Evolutionary conservation across 2,797 vertebrate genomes (phyloP), one percentile per base, ranked within the genome.

Genomic region (Amniataba percoides): DNA sequence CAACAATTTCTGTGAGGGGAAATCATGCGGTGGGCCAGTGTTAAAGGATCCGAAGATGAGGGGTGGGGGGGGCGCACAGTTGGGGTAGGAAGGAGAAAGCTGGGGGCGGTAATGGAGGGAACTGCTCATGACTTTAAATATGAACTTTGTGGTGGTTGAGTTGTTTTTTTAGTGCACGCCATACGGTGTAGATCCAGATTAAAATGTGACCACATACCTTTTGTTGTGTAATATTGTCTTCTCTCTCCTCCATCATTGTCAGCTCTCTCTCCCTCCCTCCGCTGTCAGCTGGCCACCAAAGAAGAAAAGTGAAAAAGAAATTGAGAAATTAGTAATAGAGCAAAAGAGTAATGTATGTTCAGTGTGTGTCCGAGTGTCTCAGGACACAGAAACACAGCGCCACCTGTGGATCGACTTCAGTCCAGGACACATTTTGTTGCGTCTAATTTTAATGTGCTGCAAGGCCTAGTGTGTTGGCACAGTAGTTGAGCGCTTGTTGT

Each of bases 1-100:
- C 85, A 94, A 94, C 90, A 77, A 83, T 93, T 95, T 95, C 82
- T 91, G 74, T 59, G 75, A 89, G 85, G 80, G 90, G 85, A 92
- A 93, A 92, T 91, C 84, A 85, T 88, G 91, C 51, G 87, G 90
- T 73, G 74, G 77, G 67, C 34, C 67, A 71, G 74, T 78, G 89
- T 86, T 80, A 72, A 78, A 85, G 78, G 70, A 74, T 76, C 59
- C 1, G 2, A 45, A 39, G 34, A 31, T 31, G 27, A 5, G 27
- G 31, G 62, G 65, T 31, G 27, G 27, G 27, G 31, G 62, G 65
- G 71, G 56, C 21, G 40, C 21, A 66, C 21, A 71, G 69, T 63
- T 51, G 36, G 64, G 73, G 69, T 52, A 59, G 49, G 62, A 70
- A 27, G 63, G 23, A 65, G 34, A 46, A 39, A 40, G 23, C 23